phyloP scores from a whole-genome alignment of 1,140 invertebrate species.

The Hermatobates lingyangjiaoensis region DNA sequence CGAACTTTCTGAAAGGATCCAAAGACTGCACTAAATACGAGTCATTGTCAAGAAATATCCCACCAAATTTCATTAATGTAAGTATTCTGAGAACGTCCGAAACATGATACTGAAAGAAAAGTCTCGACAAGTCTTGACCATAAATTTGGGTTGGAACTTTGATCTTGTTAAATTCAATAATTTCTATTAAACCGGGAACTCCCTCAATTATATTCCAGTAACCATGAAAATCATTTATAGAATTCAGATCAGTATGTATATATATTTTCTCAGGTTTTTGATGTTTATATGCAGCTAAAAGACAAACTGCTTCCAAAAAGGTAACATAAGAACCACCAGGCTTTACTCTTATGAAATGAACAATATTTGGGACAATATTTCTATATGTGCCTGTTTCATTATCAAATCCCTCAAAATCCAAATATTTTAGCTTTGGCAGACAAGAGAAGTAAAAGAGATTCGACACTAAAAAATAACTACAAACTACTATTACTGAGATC shows the following conservation, averaged over 20 bases:
- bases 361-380: constrained; percentile 17
- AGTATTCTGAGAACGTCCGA: constrained; percentile 11
- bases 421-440: no score
- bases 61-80: constrained; percentile 13
- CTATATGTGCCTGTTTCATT: constrained; percentile 12
- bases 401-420: constrained; percentile 15
- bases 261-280: constrained; percentile 17
- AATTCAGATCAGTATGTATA: constrained; percentile 14
- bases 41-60: constrained; percentile 17
- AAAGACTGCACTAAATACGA: constrained; percentile 10
- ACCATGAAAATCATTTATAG: no score
- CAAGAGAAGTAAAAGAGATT: no score
- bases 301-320: constrained; percentile 13
- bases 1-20: constrained; percentile 19
- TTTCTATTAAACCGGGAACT: background rate
- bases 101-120: constrained; percentile 8
- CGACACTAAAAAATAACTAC: no score
- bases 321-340: background rate
- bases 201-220: constrained; percentile 1
- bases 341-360: constrained; percentile 16
- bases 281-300: constrained; percentile 15
- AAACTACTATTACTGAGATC: no score
- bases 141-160: constrained; percentile 17
- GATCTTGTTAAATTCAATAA: constrained; percentile 4
- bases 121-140: constrained; percentile 12